Base-by-base conservation (phyloP, 2,888 invertebrate species). In the Eretmocerus hayati region DNA sequence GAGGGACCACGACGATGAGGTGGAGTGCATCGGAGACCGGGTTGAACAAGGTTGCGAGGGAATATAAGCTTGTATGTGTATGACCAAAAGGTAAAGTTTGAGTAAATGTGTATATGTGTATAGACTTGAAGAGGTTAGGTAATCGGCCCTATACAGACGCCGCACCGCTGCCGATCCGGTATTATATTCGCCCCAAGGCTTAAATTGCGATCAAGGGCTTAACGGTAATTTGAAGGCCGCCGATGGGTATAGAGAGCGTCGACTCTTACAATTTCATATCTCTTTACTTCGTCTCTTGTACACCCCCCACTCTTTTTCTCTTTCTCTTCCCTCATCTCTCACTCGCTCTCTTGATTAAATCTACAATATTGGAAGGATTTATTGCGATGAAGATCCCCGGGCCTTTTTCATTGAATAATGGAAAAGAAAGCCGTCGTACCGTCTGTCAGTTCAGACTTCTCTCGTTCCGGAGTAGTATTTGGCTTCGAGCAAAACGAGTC, bases 131-230 rank as follows among this genome's bases (percentile, higher is more conserved):
- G 54, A 56, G 60, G 62, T 61, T 63, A 60, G 59, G 62, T 65
- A 66, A 67, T 66, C 62, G 59, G 50, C 57, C 54, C n/a, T n/a
- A n/a, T n/a, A n/a, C n/a, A 58, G 59, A 65, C 59, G 59, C 58
- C 61, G 52, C n/a, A n/a, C n/a, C n/a, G n/a, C n/a, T n/a, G n/a
- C n/a, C 60, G 61, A 63, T 62, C 62, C 59, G 58, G 62, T 65
- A 63, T 62, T 62, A 63, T n/a, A n/a, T 59, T 56, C 57, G 58
- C 61, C 63, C 58, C 52, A 54, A 58, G 62, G 67, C 64, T 64
- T 63, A 64, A 67, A 68, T 67, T 63, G 63, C 66, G 66, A 68
- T 68, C 66, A 68, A 66, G 64, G 66, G 66, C 66, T 66, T 66
- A 68, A 65, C 67, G 66, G 67, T 66, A 59, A 65, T 63, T 64